phyloP scores from a whole-genome alignment of 2,888 invertebrate genomes.

The Ctenicera cuprea region DNA sequence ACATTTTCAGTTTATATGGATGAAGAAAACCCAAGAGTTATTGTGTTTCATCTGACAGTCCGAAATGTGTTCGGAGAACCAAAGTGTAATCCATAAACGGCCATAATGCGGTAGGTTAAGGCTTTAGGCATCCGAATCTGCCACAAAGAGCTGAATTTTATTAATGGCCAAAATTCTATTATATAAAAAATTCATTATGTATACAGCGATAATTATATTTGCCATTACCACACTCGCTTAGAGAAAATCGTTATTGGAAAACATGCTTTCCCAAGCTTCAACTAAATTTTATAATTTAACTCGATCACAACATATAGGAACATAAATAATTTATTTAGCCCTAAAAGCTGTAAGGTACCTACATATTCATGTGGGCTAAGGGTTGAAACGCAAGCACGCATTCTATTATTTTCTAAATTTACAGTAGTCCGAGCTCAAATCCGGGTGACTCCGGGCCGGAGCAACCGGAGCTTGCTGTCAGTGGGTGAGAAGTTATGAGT shows the following conservation, averaged over 20 bases:
- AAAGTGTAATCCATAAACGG: conserved; percentile 6
- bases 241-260: background rate
- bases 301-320: too few relatives aligned
- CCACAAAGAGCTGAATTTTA: background rate
- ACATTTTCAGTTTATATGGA: conserved; percentile 13
- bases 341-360: background rate
- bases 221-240: background rate
- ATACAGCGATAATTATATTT: background rate
- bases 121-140: background rate
- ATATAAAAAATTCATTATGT: background rate
- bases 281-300: too few relatives aligned
- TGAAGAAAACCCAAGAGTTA: conserved; percentile 4
- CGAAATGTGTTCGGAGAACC: conserved; percentile 3
- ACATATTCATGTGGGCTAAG: conserved; percentile 2
- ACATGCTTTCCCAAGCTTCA: too few relatives aligned
- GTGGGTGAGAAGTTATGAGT: conserved; percentile 35
- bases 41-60: background rate
- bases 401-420: conserved; percentile 26
- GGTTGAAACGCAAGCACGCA: background rate
- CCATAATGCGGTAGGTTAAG: background rate
- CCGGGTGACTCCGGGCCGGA: conserved; percentile 9
- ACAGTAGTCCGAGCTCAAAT: conserved; percentile 16
- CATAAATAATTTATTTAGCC: background rate
- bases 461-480: conserved; percentile 29
- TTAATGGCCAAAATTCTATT: background rate